Base-by-base conservation (phyloP, 1,140 invertebrate species). In the Trypoxylus dichotomus region DNA sequence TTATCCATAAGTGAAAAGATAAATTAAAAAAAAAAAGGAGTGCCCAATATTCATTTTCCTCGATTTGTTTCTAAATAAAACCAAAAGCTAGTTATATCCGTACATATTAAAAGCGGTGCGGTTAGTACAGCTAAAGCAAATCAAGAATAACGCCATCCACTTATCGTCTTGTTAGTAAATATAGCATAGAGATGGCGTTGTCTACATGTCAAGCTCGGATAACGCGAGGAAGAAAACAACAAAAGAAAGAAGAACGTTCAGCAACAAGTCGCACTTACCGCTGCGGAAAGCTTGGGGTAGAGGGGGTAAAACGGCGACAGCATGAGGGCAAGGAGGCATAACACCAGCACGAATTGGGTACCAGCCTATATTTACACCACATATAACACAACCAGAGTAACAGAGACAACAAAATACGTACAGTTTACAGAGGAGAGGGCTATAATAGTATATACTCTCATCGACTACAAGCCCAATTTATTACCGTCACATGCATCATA, bases 231-330 rank as follows among this genome's bases (percentile, higher is more conserved):
- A n/a, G 1, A 72, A 72, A 29, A 32, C 75, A 68, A 27, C 10
- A 32, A 71, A 72, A 42, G 13, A 41, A 29, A 1, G 19, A 54
- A 15, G 19, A 19, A 6, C 19, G 15, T 54, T 19, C 19, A 19
- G 47, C 7, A 15, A 43, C 29, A 74, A 74, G 37, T 54, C 32
- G 19, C 27, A 87, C 86, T 87, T 85, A 87, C 86, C 86, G 81
- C 85, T 84, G 80, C 84, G 83, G 74, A 85, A 85, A 85, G 85
- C 84, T 80, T 83, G 81, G 84, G 88, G 89, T 85, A 91, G 87
- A 85, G 90, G 90, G 86, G 90, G 90, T 86, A 91, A 87, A 82
- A 91, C 91, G 86, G 90, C 89, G 85, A 91, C 90, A 86, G 90
- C 90, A 86, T 90, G 90, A 83, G 90, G 89, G 82, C 90, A 91